A percentile compares a stretch with the other conserved stretches of the same genome.
Evolutionary conservation across 1,140 invertebrate genomes (phyloP).

Genomic region (Nilaparvata lugens): DNA sequence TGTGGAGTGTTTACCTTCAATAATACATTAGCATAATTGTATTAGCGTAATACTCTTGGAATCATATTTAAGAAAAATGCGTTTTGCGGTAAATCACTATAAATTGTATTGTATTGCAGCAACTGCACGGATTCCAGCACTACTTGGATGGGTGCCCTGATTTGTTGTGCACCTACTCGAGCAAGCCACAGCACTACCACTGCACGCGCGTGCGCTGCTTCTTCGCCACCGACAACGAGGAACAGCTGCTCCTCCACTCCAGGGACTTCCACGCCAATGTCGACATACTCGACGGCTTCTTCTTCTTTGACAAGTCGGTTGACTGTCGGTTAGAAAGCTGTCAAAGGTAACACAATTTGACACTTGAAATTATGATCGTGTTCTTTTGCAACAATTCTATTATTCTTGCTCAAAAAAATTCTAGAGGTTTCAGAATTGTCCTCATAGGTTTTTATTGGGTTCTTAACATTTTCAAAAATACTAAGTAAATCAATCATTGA

Average conservation of each 20-base stretch:
- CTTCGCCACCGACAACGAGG: constrained; percentile 55
- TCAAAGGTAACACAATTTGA: constrained; percentile 35
- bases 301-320: constrained; percentile 68
- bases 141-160: constrained; percentile 56
- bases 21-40: no score
- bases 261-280: constrained; percentile 77
- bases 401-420: no score
- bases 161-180: constrained; percentile 46
- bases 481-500: no score
- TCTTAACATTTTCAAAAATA: no score
- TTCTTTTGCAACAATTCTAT: no score
- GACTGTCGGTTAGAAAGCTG: constrained; percentile 63
- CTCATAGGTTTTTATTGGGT: no score
- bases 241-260: constrained; percentile 59
- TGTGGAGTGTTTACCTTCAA: no score
- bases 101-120: constrained; percentile 31
- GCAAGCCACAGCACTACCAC: constrained; percentile 56
- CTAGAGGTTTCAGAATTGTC: no score
- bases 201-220: constrained; percentile 65
- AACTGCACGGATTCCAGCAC: constrained; percentile 47
- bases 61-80: no score
- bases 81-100: no score
- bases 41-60: no score
- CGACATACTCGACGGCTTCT: constrained; percentile 69
- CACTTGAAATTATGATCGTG: no score